Percentiles rank a stretch among this genome's conserved stretches.
These are phyloP conservation scores for Promerops cafer DNA, from an alignment of 2,113 vertebrate species.

Conservation along the genomic window DNA sequence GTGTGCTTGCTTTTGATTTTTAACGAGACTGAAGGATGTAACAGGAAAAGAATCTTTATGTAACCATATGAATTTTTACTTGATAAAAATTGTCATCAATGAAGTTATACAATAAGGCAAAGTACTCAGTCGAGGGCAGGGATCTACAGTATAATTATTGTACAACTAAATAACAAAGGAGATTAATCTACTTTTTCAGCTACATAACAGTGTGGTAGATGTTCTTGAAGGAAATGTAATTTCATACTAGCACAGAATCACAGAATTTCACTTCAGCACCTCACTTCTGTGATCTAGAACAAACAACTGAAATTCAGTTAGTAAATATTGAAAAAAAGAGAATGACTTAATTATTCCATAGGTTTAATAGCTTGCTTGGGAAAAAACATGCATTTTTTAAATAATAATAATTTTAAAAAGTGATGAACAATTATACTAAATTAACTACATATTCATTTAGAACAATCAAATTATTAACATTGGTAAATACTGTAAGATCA, in stretches of 20 bases:
- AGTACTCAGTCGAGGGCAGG: background rate
- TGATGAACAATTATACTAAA: background rate
- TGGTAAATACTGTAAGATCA: background rate
- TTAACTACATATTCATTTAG: background rate
- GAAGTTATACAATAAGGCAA: background rate
- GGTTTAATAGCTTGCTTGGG: background rate
- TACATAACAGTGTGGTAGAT: background rate
- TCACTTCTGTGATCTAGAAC: background rate
- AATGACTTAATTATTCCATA: background rate
- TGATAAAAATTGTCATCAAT: background rate
- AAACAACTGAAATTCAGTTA: background rate
- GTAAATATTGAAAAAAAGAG: background rate
- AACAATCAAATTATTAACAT: background rate
- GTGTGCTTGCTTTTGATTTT: background rate
- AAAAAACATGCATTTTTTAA: background rate
- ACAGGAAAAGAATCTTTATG: background rate
- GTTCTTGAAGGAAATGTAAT: background rate
- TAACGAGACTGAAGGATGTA: background rate
- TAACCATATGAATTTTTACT: background rate
- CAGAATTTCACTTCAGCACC: background rate
- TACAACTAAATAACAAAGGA: background rate
- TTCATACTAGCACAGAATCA: background rate
- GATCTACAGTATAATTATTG: background rate
- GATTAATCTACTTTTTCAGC: background rate
- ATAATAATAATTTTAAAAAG: background rate